Conservation (phyloP, 2,888 invertebrate species). For the Drosophila imparisetae region DNA sequence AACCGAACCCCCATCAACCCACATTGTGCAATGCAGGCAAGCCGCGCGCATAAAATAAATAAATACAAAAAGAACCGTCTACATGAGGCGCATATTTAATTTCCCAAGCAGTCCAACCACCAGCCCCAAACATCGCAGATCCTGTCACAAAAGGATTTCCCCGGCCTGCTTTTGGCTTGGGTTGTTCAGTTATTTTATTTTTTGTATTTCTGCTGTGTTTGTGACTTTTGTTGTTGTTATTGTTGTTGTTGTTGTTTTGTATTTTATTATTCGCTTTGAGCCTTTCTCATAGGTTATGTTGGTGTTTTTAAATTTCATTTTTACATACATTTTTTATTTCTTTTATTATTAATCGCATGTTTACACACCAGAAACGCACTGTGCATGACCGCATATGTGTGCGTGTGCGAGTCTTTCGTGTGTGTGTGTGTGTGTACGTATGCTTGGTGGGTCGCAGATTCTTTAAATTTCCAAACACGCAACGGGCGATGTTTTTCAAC, state of each 20-base stretch:
- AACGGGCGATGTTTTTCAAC: conserved; percentile 24
- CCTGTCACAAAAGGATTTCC: conserved; percentile 73
- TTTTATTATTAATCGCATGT: conserved; percentile 78
- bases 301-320: conserved; percentile 68
- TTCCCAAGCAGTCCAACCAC: conserved; percentile 33
- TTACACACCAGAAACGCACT: conserved; percentile 67
- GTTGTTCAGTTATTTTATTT: conserved; percentile 48
- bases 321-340: conserved; percentile 73
- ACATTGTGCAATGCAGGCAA: conserved; percentile 67
- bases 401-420: conserved; percentile 1
- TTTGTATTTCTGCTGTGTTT: conserved; percentile 17
- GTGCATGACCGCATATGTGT: conserved; percentile 30
- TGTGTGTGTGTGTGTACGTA: conserved; percentile 7
- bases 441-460: conserved; percentile 41
- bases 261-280: conserved; percentile 47
- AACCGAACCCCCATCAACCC: conserved; percentile 3
- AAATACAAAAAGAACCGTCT: conserved; percentile 62
- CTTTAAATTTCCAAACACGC: conserved; percentile 69
- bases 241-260: conserved; percentile 24
- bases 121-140: conserved; percentile 33
- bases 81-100: conserved; percentile 79
- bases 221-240: conserved; percentile 6
- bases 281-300: conserved; percentile 47
- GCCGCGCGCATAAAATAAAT: conserved; percentile 76
- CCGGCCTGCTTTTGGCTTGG: conserved; percentile 36